These are phyloP conservation scores for Erpobdella octoculata DNA, from an alignment of 2,888 invertebrate species.

Conservation along the genomic window DNA sequence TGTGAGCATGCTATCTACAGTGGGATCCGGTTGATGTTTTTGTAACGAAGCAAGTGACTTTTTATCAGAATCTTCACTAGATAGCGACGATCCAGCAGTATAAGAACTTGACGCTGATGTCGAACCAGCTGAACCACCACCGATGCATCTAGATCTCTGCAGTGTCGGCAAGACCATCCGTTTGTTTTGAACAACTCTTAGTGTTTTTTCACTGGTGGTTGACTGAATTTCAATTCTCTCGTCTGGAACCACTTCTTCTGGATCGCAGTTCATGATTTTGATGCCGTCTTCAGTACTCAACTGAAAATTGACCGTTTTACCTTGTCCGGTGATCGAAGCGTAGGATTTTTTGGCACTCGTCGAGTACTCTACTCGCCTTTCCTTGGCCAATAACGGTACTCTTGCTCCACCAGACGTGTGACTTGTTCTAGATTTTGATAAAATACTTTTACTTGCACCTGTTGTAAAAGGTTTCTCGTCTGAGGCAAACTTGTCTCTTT, in stretches of 20 bases:
- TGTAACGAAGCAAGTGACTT: not conserved
- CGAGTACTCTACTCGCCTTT: not conserved
- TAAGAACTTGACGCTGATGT: not conserved
- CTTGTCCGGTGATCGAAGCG: not conserved
- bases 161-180: not conserved
- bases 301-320: not conserved
- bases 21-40: not conserved
- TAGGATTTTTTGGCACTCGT: not conserved
- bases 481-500: not conserved
- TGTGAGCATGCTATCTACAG: conserved; percentile 4
- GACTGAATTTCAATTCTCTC: not conserved
- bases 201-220: not conserved
- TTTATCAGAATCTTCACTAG: not conserved
- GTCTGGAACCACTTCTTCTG: not conserved
- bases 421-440: not conserved
- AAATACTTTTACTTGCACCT: not conserved
- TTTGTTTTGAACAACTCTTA: not conserved
- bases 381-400: not conserved
- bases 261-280: not conserved
- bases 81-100: not conserved
- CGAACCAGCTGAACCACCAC: too few species aligned
- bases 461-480: not conserved
- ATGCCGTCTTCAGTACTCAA: not conserved
- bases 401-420: not conserved
- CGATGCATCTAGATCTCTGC: not conserved